phyloP scores from a whole-genome alignment of 92 coral and sea anemone genomes.

The Zoanthus sociatus region DNA sequence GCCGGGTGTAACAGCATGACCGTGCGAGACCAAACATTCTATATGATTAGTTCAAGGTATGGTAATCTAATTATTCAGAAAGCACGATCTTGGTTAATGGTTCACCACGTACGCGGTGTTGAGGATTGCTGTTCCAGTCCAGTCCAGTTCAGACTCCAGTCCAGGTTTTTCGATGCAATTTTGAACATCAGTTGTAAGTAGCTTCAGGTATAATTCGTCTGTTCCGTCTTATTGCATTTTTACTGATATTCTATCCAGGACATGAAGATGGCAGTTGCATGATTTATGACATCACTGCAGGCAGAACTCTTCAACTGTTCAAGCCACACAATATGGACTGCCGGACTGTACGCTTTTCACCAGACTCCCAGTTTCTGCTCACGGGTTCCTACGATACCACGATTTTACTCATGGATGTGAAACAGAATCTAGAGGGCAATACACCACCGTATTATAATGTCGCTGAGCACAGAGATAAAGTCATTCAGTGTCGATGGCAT shows the following conservation, averaged over 20 bases:
- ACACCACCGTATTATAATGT: constrained; percentile 83
- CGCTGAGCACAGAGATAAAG: constrained; percentile 91
- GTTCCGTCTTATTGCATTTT: background rate
- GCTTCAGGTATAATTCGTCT: background rate
- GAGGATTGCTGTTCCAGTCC: too few species aligned
- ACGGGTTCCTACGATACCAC: constrained; percentile 95
- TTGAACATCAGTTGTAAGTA: too few species aligned
- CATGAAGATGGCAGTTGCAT: constrained; percentile 97
- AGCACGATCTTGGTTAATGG: too few species aligned
- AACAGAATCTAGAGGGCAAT: constrained; percentile 71
- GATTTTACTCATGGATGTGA: constrained; percentile 77
- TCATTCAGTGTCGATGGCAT: constrained; percentile 99
- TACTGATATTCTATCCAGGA: constrained; percentile 59
- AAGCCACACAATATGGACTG: constrained; percentile 96
- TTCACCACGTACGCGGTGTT: too few species aligned
- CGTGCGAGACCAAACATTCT: too few species aligned
- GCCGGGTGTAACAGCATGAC: too few species aligned
- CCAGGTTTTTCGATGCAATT: too few species aligned
- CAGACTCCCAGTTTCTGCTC: constrained; percentile 87
- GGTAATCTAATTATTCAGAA: too few species aligned
- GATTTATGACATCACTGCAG: constrained; percentile 96
- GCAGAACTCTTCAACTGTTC: constrained; percentile 85
- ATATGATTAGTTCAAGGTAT: too few species aligned
- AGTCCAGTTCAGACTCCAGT: background rate
- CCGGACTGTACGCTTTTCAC: constrained; percentile 95